Percentiles rank a stretch among this genome's conserved stretches.
These are phyloP conservation scores for Leucoraja erinaceus DNA, from an alignment of 2,113 vertebrate genomes.

Conservation along the genomic window DNA sequence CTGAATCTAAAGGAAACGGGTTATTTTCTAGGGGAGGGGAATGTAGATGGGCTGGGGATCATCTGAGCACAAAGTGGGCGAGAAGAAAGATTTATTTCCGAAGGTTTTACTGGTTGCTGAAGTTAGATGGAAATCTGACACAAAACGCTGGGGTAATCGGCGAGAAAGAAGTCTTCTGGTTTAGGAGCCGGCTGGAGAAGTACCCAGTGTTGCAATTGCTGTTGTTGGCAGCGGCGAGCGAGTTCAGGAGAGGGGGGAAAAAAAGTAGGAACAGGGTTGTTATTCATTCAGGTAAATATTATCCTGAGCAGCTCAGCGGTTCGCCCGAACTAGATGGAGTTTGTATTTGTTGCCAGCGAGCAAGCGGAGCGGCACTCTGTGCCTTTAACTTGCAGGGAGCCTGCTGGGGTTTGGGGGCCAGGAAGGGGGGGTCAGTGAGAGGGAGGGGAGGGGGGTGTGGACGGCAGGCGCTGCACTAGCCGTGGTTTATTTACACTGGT, in stretches of 20 bases:
- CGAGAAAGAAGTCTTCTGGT: neutral
- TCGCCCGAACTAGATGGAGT: neutral
- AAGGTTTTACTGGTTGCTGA: neutral
- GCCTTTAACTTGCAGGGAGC: neutral
- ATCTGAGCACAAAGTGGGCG: neutral
- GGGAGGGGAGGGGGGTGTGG: no score
- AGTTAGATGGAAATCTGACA: neutral
- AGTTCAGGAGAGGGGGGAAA: neutral
- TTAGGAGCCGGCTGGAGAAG: neutral
- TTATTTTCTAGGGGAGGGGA: neutral
- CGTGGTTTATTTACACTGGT: no score
- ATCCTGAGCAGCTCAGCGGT: neutral
- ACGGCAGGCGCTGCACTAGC: no score
- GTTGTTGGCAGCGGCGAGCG: neutral
- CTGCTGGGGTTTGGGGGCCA: neutral
- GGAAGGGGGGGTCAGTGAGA: conserved; percentile 14
- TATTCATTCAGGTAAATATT: neutral
- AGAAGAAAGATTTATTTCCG: conserved; percentile 1
- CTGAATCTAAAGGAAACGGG: no score
- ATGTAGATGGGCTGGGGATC: no score
- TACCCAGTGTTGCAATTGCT: neutral
- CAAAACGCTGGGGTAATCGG: no score
- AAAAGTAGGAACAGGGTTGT: neutral
- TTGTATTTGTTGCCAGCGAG: neutral
- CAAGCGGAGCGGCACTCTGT: neutral